Conservation (phyloP, 2,888 invertebrate species). For the Dryadula phaetusa region DNA sequence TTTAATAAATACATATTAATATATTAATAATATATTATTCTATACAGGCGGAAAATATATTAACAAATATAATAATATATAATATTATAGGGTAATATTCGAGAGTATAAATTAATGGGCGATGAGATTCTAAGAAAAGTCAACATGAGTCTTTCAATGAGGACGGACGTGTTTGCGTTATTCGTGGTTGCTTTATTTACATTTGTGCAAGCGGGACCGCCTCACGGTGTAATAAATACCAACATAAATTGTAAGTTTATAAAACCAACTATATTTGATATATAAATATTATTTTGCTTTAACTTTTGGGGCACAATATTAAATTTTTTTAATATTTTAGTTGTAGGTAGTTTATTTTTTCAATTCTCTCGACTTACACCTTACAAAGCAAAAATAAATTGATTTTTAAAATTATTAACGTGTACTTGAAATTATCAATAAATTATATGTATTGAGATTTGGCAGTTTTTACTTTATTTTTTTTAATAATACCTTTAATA, state of each 20-base stretch:
- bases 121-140: neutral
- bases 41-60: neutral
- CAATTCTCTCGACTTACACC: too few species aligned
- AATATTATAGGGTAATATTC: too few species aligned
- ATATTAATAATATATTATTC: neutral
- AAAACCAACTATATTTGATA: neutral
- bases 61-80: neutral
- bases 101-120: neutral
- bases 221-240: neutral
- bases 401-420: too few species aligned
- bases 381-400: too few species aligned
- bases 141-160: constrained; percentile 25
- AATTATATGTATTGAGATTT: too few species aligned
- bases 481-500: too few species aligned
- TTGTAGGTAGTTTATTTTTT: too few species aligned
- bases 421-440: too few species aligned
- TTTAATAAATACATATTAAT: neutral
- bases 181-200: constrained; percentile 13
- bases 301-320: too few species aligned
- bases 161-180: constrained; percentile 15
- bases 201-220: constrained; percentile 11
- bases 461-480: too few species aligned
- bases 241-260: constrained; percentile 31
- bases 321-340: too few species aligned
- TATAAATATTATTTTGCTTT: too few species aligned